These are phyloP conservation scores for Nycticryphes semicollaris DNA, from an alignment of 2,113 vertebrate genomes.

Conservation along the genomic window DNA sequence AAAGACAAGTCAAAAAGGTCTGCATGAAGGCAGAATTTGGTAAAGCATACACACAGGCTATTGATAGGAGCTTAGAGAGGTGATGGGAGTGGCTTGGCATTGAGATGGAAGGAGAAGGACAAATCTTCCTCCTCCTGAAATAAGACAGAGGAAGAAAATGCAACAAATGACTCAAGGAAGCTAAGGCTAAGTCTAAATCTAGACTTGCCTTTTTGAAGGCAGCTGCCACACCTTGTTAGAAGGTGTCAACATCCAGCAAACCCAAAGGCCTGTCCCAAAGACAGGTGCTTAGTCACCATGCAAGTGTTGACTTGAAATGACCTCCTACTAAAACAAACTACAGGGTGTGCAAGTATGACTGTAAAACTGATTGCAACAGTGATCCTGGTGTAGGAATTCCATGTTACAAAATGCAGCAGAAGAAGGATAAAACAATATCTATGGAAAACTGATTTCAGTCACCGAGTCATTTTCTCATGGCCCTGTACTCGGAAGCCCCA, in stretches of 20 bases:
- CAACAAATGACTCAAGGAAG: neutral
- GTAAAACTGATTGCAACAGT: neutral
- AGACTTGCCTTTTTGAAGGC: neutral
- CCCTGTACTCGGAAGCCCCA: neutral
- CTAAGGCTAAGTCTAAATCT: neutral
- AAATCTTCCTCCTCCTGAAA: neutral
- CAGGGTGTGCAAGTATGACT: neutral
- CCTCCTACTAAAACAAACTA: neutral
- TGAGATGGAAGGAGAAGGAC: neutral
- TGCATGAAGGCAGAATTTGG: neutral
- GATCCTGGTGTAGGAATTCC: neutral
- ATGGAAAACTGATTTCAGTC: neutral
- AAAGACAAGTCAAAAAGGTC: neutral
- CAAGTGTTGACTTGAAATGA: constrained; percentile 15
- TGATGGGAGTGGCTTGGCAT: neutral
- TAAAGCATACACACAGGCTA: neutral
- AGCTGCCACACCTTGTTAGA: neutral
- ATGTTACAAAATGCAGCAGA: constrained; percentile 5
- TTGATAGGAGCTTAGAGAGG: neutral
- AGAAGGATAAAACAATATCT: neutral
- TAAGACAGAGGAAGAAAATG: neutral
- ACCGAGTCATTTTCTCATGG: neutral
- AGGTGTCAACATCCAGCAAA: neutral
- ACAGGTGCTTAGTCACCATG: constrained; percentile 25
- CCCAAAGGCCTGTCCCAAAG: neutral